Percentiles rank a stretch among this genome's conserved stretches.
Evolutionary conservation across 2,113 vertebrate genomes (phyloP).

Genomic region (Gopherus flavomarginatus): DNA sequence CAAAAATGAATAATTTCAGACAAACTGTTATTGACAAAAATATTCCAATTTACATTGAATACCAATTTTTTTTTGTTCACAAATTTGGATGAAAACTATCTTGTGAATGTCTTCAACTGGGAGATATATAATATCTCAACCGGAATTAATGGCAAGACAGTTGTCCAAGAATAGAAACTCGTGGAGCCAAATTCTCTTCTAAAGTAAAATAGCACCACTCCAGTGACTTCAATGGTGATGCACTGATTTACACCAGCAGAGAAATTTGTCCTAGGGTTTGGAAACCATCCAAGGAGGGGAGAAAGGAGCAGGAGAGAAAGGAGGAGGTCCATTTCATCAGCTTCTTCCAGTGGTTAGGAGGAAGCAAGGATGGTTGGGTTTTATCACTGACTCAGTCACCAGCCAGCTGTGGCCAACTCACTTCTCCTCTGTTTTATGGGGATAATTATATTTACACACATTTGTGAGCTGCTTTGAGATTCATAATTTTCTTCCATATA

Average conservation of each 20-base stretch:
- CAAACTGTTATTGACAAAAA: neutral
- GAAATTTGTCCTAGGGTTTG: neutral
- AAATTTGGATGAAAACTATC: neutral
- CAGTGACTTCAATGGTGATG: neutral
- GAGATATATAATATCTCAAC: neutral
- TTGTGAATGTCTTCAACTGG: neutral
- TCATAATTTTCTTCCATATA: neutral
- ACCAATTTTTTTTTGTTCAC: neutral
- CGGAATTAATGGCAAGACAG: neutral
- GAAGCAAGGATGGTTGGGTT: neutral
- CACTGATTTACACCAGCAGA: neutral
- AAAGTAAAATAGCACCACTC: neutral
- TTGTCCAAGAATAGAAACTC: neutral
- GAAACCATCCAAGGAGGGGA: neutral
- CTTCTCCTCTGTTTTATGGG: neutral
- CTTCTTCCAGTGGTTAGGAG: neutral
- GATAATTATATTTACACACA: neutral
- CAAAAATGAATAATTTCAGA: neutral
- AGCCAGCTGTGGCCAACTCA: neutral
- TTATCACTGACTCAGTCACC: neutral
- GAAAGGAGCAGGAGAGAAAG: neutral
- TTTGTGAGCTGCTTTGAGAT: neutral
- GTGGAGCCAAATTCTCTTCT: neutral
- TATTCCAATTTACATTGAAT: neutral
- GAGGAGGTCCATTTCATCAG: neutral